Evolutionary conservation across 2,113 vertebrate genomes (phyloP), one percentile per base, ranked within the genome.

Genomic region (Ciconia boyciana): DNA sequence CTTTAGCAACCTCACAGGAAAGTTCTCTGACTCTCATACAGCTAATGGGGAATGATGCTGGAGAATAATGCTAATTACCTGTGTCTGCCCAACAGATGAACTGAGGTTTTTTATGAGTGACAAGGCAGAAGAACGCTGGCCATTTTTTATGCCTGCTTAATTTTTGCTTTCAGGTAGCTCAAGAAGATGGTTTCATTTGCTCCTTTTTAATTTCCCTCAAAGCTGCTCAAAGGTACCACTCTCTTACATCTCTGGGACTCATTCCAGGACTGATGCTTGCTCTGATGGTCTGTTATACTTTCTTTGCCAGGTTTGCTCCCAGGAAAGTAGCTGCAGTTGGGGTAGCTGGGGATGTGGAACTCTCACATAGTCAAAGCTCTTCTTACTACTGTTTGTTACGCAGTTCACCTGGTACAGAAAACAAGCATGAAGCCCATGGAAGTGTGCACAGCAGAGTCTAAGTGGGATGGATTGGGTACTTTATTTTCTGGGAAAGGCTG

Each of bases 121-220:
- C 55, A 54, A n/a, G 7, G 11, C 24, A 89, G 83, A 93, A 88
- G 8, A 51, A 58, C 0, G 0, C 32, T 77, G 52, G 16, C 19
- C 9, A 6, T 68, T 79, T 89, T 84, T 86, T 25, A 0, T 64
- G 57, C 87, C 81, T 96, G 87, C 74, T 89, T 17, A 48, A 21
- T 75, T 96, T 52, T 94, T 75, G 83, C 94, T 97, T 96, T 57
- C 95, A 95, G 91, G 84, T 68, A 58, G 57, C 65, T 80, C 55
- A 51, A 69, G 93, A 66, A 64, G 94, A 79, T 68, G 13, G 34
- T 69, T 93, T 65, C 7, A 60, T 51, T 87, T 8, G 1, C 66
- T 93, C 31, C 28, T 65, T 76, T 79, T 83, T 61, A 3, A 46
- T 54, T 85, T 60, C 41, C 44, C 34, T 51, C 39, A 39, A 39